Evolutionary conservation across 1,140 invertebrate species (phyloP).

Genomic region (Bombus waltoni): DNA sequence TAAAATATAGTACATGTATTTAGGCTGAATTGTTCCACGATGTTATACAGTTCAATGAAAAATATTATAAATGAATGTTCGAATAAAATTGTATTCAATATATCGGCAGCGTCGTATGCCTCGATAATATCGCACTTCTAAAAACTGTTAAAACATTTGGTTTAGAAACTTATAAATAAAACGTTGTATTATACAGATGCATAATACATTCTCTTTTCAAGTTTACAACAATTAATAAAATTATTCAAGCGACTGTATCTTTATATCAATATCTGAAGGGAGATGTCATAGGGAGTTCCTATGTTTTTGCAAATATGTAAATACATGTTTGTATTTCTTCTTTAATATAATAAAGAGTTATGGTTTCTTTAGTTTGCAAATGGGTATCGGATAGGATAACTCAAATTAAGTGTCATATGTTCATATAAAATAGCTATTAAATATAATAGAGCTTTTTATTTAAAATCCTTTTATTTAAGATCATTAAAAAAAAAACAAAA

Average conservation of each 20-base stretch:
- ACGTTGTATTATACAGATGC: conserved; percentile 30
- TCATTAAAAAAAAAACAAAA: neutral
- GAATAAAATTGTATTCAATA: conserved; percentile 44
- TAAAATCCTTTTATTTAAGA: neutral
- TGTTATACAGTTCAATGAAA: conserved; percentile 50
- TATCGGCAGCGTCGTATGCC: conserved; percentile 4
- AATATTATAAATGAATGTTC: conserved; percentile 45
- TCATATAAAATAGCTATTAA: conserved; percentile 5
- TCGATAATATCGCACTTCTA: conserved; percentile 41
- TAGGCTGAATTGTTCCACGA: conserved; percentile 53
- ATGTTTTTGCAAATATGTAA: neutral
- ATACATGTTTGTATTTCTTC: neutral
- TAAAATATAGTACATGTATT: conserved; percentile 55
- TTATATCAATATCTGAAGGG: conserved; percentile 8
- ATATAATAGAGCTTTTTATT: neutral
- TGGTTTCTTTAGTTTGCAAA: conserved; percentile 1
- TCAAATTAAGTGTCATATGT: neutral
- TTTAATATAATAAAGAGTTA: conserved; percentile 8
- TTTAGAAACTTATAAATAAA: conserved; percentile 47
- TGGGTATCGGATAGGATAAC: neutral
- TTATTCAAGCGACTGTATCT: conserved; percentile 38
- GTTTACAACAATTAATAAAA: conserved; percentile 38
- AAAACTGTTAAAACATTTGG: conserved; percentile 41
- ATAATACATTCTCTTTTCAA: conserved; percentile 26
- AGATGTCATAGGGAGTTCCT: neutral